Percentiles rank a stretch among this genome's conserved stretches.
phyloP scores from a whole-genome alignment of 2,113 vertebrate species.

The Oceanodroma tethys region DNA sequence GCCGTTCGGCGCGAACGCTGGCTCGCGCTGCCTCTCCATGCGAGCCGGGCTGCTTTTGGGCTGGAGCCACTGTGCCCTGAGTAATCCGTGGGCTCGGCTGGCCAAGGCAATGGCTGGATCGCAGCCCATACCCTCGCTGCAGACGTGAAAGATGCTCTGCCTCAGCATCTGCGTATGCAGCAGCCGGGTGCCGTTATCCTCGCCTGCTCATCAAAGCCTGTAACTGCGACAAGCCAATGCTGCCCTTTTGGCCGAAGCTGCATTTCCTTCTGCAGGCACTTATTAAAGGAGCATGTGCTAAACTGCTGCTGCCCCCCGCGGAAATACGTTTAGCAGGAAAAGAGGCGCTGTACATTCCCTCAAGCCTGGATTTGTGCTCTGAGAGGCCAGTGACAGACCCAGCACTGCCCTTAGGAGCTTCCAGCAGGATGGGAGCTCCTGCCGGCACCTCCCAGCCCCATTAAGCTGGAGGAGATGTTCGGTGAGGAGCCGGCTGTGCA shows the following conservation, averaged over 20 bases:
- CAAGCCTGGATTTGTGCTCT: neutral
- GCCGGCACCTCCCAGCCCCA: neutral
- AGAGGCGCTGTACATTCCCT: neutral
- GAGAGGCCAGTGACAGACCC: neutral
- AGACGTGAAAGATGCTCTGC: neutral
- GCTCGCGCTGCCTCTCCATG: fast-evolving
- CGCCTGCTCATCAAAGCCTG: neutral
- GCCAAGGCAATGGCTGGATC: neutral
- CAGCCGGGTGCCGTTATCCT: fast-evolving
- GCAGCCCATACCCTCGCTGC: neutral
- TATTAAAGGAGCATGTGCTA: neutral
- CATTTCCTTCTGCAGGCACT: neutral
- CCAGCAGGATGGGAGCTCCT: neutral
- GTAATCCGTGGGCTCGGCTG: neutral
- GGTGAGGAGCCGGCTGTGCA: neutral
- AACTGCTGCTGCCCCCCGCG: neutral
- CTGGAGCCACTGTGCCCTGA: neutral
- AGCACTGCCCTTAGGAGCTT: neutral
- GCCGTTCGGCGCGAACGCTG: fast-evolving
- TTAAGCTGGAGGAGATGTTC: neutral
- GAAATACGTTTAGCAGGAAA: neutral
- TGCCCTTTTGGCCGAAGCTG: neutral
- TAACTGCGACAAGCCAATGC: fast-evolving
- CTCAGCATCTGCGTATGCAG: neutral
- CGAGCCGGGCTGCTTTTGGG: fast-evolving